Percentiles rank a stretch among this genome's conserved stretches.
Evolutionary conservation across 2,888 invertebrate species (phyloP).

Genomic region (Monopis laevigella): DNA sequence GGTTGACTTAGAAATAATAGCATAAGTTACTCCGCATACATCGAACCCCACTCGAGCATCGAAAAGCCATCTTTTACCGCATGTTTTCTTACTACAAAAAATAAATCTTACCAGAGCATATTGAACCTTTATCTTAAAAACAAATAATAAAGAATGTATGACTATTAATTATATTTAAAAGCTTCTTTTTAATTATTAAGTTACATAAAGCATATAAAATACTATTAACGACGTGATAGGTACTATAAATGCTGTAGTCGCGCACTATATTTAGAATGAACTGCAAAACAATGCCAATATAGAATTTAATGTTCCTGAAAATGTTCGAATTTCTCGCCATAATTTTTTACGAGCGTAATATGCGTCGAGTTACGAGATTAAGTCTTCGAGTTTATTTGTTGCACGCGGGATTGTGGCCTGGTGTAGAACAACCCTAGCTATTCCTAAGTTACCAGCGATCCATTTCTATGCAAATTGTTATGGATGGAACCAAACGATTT

Average conservation of each 20-base stretch:
- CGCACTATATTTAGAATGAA: too few relatives aligned
- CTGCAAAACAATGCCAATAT: neutral
- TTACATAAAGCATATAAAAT: too few relatives aligned
- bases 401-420: constrained; percentile 8
- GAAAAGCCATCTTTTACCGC: constrained; percentile 45
- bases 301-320: neutral
- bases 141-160: too few relatives aligned
- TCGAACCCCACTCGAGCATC: constrained; percentile 48
- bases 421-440: constrained; percentile 7
- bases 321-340: neutral
- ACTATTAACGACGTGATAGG: too few relatives aligned
- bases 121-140: too few relatives aligned
- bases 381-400: neutral
- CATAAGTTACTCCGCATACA: constrained; percentile 56
- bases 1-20: constrained; percentile 63
- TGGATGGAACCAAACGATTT: constrained; percentile 7
- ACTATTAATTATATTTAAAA: too few relatives aligned
- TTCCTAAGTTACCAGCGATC: neutral
- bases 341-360: neutral
- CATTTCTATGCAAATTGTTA: constrained; percentile 11
- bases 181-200: too few relatives aligned
- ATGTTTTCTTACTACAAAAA: constrained; percentile 58
- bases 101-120: neutral
- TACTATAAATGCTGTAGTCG: too few relatives aligned
- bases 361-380: neutral